Evolutionary conservation across 2,113 vertebrate genomes (phyloP).

Genomic region (Turnix velox): DNA sequence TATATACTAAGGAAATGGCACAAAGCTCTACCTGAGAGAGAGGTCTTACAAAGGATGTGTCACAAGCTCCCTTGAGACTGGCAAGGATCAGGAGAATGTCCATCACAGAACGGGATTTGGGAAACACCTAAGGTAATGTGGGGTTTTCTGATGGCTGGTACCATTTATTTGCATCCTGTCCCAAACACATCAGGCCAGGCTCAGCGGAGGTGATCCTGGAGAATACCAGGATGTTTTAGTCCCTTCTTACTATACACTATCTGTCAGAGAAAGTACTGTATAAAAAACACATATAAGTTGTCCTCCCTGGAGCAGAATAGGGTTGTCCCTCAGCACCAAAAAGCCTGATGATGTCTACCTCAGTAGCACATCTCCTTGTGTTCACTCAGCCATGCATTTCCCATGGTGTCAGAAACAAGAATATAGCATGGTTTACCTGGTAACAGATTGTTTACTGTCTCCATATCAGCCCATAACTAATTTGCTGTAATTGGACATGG

Average conservation of each 20-base stretch:
- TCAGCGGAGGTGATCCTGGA: not conserved
- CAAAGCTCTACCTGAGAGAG: not conserved
- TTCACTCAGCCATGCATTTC: not conserved
- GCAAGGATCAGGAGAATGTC: not conserved
- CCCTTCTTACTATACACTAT: not conserved
- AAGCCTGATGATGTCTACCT: not conserved
- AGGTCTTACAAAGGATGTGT: not conserved
- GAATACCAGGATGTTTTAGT: not conserved
- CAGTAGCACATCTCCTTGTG: fast-evolving
- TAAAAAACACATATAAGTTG: not conserved
- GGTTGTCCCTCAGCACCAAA: not conserved
- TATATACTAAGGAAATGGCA: not conserved
- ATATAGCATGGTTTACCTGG: not conserved
- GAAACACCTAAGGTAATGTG: not conserved
- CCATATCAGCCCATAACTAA: not conserved
- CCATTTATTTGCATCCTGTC: not conserved
- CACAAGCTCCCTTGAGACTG: not conserved
- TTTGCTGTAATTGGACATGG: not conserved
- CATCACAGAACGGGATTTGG: fast-evolving
- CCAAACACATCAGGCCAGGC: not conserved
- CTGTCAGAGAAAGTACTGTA: not conserved
- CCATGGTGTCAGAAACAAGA: not conserved
- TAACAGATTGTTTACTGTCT: not conserved
- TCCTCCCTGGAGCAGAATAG: not conserved
- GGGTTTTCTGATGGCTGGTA: not conserved